These are phyloP conservation scores for Isotomurus palustris DNA, from an alignment of 2,888 invertebrate species.

Conservation along the genomic window DNA sequence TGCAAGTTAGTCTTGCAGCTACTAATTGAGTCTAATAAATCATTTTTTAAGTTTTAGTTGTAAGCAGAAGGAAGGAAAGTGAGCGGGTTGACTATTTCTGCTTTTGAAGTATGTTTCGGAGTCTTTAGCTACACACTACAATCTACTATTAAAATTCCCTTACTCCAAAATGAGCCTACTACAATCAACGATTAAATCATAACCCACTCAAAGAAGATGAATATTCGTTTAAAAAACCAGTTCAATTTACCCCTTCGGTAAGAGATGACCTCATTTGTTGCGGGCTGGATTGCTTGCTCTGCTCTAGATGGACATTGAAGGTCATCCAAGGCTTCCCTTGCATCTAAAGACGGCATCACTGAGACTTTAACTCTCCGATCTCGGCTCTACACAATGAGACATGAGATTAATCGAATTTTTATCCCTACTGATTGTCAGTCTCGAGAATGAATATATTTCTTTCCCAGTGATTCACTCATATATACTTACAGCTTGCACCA, in stretches of 20 bases:
- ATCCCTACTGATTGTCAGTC: neutral
- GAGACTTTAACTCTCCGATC: constrained; percentile 42
- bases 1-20: too few species aligned
- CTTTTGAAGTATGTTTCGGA: too few species aligned
- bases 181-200: too few species aligned
- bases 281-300: constrained; percentile 51
- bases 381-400: constrained; percentile 29
- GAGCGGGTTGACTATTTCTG: too few species aligned
- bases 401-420: neutral
- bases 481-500: constrained; percentile 40
- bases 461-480: neutral
- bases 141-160: too few species aligned
- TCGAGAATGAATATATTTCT: neutral
- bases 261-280: constrained; percentile 50
- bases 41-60: neutral
- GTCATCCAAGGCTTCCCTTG: constrained; percentile 44
- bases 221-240: too few species aligned
- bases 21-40: neutral
- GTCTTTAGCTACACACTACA: too few species aligned
- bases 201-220: too few species aligned
- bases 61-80: neutral
- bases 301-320: constrained; percentile 43
- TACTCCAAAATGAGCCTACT: too few species aligned
- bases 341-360: constrained; percentile 40
- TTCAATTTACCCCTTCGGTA: constrained; percentile 51